Evolutionary conservation across 2,888 invertebrate genomes (phyloP), one percentile per base, ranked within the genome.

Genomic region (Lasioglossum vierecki): DNA sequence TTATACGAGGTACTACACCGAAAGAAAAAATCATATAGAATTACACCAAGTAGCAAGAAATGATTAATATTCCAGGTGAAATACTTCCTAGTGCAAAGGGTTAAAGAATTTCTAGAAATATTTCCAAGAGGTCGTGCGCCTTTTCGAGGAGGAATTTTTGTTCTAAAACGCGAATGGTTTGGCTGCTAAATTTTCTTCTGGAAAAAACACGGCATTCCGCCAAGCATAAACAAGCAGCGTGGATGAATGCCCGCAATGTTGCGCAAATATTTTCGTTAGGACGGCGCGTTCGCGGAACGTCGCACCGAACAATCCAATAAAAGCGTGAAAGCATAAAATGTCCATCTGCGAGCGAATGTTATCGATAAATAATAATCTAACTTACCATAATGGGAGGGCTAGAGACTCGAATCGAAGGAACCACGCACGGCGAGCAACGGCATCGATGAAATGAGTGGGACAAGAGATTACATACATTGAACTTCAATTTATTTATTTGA

Each of bases 181-280:
- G 9, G 39, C n/a, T 15, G 5, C 1, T n/a, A 30, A 39, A 66
- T 35, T 70, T 13, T n/a, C 72, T 76, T 72, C 41, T 18, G 0
- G 1, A 35, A 75, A 41, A 44, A 39, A 60, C 53, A 41, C 22
- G 66, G 60, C 39, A 70, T 76, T 53, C 44, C n/a, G 76, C 22
- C 44, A 53, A 75, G 60, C 63, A 70, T 75, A 85, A 85, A 85
- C 86, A 77, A 77, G 44, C 41, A 22, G 49, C 15, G 22, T 18
- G 53, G 73, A 80, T 4, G 57, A 74, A 70, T 57, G 68, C 71
- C 30, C 68, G 70, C 75, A 75, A 86, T 80, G 81, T 44, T 44
- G 18, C 9, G 81, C 80, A 77, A 85, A 80, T 75, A 85, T 85
- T 85, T 80, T 76, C 80, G 70, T 85, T 41, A 74, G 68, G 74